Base-by-base conservation (phyloP, 2,113 vertebrate genomes). In the Bombycilla garrulus region DNA sequence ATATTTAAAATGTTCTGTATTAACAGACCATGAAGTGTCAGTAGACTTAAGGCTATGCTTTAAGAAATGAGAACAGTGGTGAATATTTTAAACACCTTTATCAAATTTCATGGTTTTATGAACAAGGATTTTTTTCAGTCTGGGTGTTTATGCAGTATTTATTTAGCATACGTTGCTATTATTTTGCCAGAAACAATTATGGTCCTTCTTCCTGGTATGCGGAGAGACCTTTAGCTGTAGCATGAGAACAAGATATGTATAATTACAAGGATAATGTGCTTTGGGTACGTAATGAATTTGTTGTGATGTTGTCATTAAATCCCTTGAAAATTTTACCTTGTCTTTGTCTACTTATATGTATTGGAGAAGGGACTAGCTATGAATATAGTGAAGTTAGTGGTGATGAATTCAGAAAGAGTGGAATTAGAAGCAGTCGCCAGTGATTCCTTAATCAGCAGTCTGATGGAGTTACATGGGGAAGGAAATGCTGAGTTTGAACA, bases 21-120 rank as follows among this genome's bases (percentile, higher is more conserved):
- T 95, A 97, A 95, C 82, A 89, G 79, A 97, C 90, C 93, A 97
- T 96, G 89, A 97, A 98, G 97, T 98, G 92, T 94, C 90, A 96
- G 80, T 95, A 95, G 66, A 85, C 95, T 97, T 97, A 95, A 96
- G 92, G 85, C 70, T 95, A 53, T 93, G 80, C 93, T 97, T 92
- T 93, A 92, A 76, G 71, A 92, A 97, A 85, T 89, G 86, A 93
- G 78, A 93, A 95, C 35, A 65, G 93, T 78, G 84, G 88, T 95
- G 72, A 96, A 88, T 96, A 88, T 95, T 97, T 97, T 96, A 93
- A 97, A 89, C 89, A 96, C 76, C 62, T 95, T 96, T 91, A 91
- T 97, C 50, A 97, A 94, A 94, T 97, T 82, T 88, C 78, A 95
- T 94, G 94, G 73, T 23, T 96, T 69, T 90, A 33, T 91, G 93